Base-by-base conservation (phyloP, 2,113 vertebrate genomes). In the Callopanchax toddi region DNA sequence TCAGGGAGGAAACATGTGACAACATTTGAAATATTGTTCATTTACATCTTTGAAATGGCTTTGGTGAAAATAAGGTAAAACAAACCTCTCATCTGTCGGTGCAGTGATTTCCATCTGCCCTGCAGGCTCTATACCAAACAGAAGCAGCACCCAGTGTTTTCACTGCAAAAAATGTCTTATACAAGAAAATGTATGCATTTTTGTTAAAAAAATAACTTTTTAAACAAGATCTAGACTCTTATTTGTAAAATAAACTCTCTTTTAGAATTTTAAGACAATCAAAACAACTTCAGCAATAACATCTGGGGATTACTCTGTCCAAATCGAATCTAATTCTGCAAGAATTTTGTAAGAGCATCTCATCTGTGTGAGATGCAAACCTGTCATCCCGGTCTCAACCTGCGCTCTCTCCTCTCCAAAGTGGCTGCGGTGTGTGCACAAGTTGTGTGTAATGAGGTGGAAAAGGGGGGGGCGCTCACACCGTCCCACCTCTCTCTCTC, bases 401-500 rank as follows among this genome's bases (percentile, higher is more conserved):
- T 87, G 84, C 40, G 16, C 11, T 7, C 29, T 8, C 29, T 32
- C 10, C 29, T 29, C 26, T 32, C 29, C 6, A 32, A 32, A 32
- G 29, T 37, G 36, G 36, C 11, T 12, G 11, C 29, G 29, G 29
- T 32, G n/a, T n/a, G n/a, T n/a, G n/a, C n/a, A n/a, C n/a, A 32
- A 32, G 29, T 32, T 32, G 29, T 32, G 29, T 9, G 29, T 9
- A 4, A 0, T 6, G 60, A 22, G 59, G 11, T 25, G 54, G 22
- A 17, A 11, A n/a, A n/a, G n/a, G 42, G 62, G 43, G 23, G 70
- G 79, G 66, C 56, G 22, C 66, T 49, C 75, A 29, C n/a, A 51
- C 69, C 68, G 84, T 87, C 86, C 79, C 85, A 85, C 90, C 87
- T 86, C 87, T 85, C 79, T 78, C 72, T 75, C 58, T 49, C 65